These are phyloP conservation scores for Sclerurus mexicanus DNA, from an alignment of 2,113 vertebrate genomes.

Conservation along the genomic window DNA sequence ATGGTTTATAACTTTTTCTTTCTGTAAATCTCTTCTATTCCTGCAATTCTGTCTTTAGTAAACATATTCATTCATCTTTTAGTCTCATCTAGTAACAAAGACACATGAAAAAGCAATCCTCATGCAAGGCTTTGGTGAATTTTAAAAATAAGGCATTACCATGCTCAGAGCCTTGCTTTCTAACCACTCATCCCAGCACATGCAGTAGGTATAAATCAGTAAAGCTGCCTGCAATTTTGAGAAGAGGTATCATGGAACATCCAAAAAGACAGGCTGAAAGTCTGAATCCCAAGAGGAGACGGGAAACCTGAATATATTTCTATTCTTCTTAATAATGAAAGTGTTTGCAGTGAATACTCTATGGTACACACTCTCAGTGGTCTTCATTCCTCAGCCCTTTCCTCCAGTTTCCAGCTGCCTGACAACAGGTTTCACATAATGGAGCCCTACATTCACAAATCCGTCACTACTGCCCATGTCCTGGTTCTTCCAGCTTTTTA, in stretches of 20 bases:
- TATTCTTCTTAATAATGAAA: not conserved
- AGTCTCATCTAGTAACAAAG: not conserved
- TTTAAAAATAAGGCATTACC: not conserved
- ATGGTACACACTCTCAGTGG: rapidly evolving
- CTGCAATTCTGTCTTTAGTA: not conserved
- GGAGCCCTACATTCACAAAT: not conserved
- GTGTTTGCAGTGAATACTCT: rapidly evolving
- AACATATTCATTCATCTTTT: not conserved
- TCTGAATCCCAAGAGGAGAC: not conserved
- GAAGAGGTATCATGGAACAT: not conserved
- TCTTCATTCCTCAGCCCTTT: not conserved
- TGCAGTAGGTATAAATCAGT: not conserved
- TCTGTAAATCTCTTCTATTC: not conserved
- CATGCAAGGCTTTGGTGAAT: not conserved
- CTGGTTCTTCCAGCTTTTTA: not conserved
- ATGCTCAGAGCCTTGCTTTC: not conserved
- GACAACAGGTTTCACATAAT: not conserved
- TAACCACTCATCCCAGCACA: not conserved
- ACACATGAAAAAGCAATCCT: not conserved
- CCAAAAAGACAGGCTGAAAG: not conserved
- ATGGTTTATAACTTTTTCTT: not conserved
- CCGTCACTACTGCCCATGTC: not conserved
- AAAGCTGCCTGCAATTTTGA: not conserved
- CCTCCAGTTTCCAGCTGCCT: not conserved
- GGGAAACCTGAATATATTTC: not conserved